Base-by-base conservation (phyloP, 2,797 vertebrate species). In the Denticeps clupeoides region DNA sequence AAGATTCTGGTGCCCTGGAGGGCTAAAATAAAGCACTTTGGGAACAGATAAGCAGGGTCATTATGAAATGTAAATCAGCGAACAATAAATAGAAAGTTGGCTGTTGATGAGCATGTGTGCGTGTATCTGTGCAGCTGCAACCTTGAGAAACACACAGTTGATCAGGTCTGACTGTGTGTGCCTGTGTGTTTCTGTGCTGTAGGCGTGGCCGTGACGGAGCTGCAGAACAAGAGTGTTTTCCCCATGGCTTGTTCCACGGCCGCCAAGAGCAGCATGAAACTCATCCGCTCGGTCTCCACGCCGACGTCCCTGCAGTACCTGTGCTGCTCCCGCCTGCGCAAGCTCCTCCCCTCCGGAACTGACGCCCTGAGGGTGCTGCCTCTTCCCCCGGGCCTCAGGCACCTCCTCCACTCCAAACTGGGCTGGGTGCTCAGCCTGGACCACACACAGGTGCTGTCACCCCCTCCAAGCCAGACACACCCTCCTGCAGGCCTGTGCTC, bases 241-340 rank as follows among this genome's bases (percentile, higher is more conserved):
- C 94, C 94, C 0, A 97, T 97, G 91, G 94, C 90, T 12, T 98
- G 94, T 67, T 97, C 93, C 1, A 98, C 94, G 0, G 94, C 94
- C 0, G 94, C 94, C 2, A 95, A 93, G 55, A 98, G 94, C 82
- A 97, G 93, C 82, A 98, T 98, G 94, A 98, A 98, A 71, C 88
- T 98, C 59, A 97, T 97, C 74, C 74, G 92, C 1, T 94, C 89
- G 0, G 93, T 90, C 0, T 89, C 87, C 10, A 86, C 88, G 3
- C 74, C 83, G 65, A 98, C 94, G 0, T 97, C 94, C 13, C 80
- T 98, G 60, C 90, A 97, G 61, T 97, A 93, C 62, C 85, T 98
- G 13, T 98, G 94, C 73, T 98, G 94, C 2, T 87, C 83, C 38
- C 91, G 91, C 57, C 84, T 97, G 38, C 92, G 92, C 45, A 90